Conservation (phyloP, 2,113 vertebrate genomes). For the Brevimyrus niger region DNA sequence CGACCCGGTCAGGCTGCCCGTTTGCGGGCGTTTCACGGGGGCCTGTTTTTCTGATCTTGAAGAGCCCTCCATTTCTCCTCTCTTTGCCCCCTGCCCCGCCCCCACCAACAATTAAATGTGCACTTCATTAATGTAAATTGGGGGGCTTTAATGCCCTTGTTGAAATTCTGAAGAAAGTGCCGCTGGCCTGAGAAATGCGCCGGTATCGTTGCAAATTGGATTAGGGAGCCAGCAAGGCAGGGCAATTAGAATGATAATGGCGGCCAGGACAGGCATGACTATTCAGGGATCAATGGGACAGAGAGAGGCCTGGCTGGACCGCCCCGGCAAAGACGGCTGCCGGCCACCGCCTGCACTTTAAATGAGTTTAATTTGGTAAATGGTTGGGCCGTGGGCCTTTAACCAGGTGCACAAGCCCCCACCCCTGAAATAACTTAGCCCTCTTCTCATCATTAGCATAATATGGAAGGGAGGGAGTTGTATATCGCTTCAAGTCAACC, state of each 20-base stretch:
- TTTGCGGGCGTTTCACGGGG: slow-evolving; percentile 25
- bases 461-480: slow-evolving; percentile 78
- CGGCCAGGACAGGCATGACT: slow-evolving; percentile 99
- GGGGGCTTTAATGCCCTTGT: slow-evolving; percentile 98
- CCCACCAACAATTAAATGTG: slow-evolving; percentile 95
- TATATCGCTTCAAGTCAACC: slow-evolving; percentile 68
- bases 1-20: not conserved
- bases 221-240: slow-evolving; percentile 98
- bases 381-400: slow-evolving; percentile 95
- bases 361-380: slow-evolving; percentile 99
- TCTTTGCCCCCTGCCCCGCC: slow-evolving; percentile 53
- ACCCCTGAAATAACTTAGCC: slow-evolving; percentile 89
- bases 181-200: slow-evolving; percentile 87
- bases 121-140: slow-evolving; percentile 99
- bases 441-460: slow-evolving; percentile 75
- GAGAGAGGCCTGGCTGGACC: slow-evolving; percentile 75
- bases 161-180: slow-evolving; percentile 99
- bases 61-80: slow-evolving; percentile 77
- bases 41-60: slow-evolving; percentile 63
- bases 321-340: slow-evolving; percentile 78
- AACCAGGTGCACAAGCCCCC: slow-evolving; percentile 83
- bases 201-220: slow-evolving; percentile 99
- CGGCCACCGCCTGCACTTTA: slow-evolving; percentile 95
- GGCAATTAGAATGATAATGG: slow-evolving; percentile 99
- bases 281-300: slow-evolving; percentile 97